phyloP scores from a whole-genome alignment of 2,888 invertebrate genomes.

The Agrilus biguttatus region DNA sequence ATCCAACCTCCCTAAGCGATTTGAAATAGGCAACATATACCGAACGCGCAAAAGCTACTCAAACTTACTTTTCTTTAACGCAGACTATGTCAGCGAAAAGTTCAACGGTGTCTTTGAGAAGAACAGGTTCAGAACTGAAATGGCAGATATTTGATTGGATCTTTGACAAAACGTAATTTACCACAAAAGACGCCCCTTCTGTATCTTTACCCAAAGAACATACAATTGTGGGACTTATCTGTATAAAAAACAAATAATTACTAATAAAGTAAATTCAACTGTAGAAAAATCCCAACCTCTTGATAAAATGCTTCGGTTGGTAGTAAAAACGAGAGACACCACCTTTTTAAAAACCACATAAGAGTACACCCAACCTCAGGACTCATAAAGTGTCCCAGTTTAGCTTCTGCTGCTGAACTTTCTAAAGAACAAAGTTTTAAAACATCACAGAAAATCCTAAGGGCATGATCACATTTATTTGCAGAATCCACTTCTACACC shows the following conservation, averaged over 20 bases:
- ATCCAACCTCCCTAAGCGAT: neutral
- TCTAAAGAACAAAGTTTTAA: conserved; percentile 64
- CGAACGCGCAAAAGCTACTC: neutral
- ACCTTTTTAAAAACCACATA: conserved; percentile 67
- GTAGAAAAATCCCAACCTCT: conserved; percentile 27
- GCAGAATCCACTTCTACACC: conserved; percentile 18
- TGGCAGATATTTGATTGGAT: conserved; percentile 45
- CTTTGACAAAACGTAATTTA: conserved; percentile 50
- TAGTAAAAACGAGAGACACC: conserved; percentile 59
- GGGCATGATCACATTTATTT: conserved; percentile 32
- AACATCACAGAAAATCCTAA: conserved; percentile 53
- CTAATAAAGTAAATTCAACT: neutral
- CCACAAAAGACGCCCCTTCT: conserved; percentile 46
- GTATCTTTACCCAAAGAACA: conserved; percentile 52
- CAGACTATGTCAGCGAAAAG: conserved; percentile 35
- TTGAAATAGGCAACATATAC: neutral
- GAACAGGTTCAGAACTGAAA: conserved; percentile 44
- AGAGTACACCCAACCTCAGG: conserved; percentile 65
- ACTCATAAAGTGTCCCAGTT: conserved; percentile 52
- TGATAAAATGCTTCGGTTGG: conserved; percentile 44
- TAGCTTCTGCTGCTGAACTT: conserved; percentile 52
- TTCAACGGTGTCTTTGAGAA: conserved; percentile 47
- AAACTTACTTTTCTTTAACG: conserved; percentile 27
- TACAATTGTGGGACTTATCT: conserved; percentile 45
- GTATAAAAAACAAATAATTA: conserved; percentile 11